Base-by-base conservation (phyloP, 2,797 vertebrate genomes). In the Tympanoctomys barrerae region DNA sequence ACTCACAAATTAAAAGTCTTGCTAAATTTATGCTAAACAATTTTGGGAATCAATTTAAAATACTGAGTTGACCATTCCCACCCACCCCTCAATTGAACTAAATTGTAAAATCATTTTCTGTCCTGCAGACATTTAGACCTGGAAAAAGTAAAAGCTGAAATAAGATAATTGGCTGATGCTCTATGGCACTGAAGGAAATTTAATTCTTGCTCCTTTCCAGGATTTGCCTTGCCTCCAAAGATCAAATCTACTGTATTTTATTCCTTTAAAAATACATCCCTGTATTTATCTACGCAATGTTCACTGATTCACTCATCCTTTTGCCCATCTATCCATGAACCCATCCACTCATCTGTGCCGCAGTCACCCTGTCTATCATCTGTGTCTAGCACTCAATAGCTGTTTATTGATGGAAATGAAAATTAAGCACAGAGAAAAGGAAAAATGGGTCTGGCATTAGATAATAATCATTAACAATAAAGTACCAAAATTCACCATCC, bases 1-100 rank as follows among this genome's bases (percentile, higher is more conserved):
- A 92, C 78, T 86, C 68, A 24, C 90, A 95, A 94, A 85, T 83
- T 88, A 87, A 79, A 95, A 3, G 16, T 83, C 82, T 90, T 88
- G 91, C 68, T 87, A 83, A 87, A 59, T 83, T 78, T 31, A 49
- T 12, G 57, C 66, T 68, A 52, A 73, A 59, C 1, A 7, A 88
- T 68, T 85, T 36, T 87, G 46, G 42, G 59, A 42, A 70, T 62
- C 33, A 26, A 57, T 77, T 90, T 85, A 90, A 93, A 81, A 87
- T 59, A 87, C 16, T 39, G 8, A 79, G 28, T 68, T 59, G 89
- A 68, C 79, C 80, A 33, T 95, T 82, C 81, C 62, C 46, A 91
- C 22, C 61, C 77, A 68, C 42, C 18, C 89, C 21, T 90, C 36
- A 8, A 13, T 78, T 75, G 80, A 71, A 88, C 49, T 39, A 73